Evolutionary conservation across 2,888 invertebrate species (phyloP).

Genomic region (Taenaris catops): DNA sequence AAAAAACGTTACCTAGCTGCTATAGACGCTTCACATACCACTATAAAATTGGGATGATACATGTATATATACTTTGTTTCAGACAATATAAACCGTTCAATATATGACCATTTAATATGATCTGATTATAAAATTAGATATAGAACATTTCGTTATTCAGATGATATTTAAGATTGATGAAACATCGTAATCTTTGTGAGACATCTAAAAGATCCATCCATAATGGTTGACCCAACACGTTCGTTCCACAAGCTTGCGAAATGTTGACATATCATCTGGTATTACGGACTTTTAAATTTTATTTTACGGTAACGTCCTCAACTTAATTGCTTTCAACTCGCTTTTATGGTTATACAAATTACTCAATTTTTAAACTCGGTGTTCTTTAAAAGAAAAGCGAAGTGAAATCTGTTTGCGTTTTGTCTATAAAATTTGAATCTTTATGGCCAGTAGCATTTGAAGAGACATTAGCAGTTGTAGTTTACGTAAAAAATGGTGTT

Average conservation of each 20-base stretch:
- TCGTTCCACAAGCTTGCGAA: conserved; percentile 34
- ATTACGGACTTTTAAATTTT: conserved; percentile 5
- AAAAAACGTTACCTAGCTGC: no score
- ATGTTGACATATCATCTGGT: conserved; percentile 22
- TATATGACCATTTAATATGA: no score
- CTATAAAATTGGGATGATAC: no score
- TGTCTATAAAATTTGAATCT: conserved; percentile 14
- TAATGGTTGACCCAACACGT: conserved; percentile 35
- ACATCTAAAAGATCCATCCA: conserved; percentile 36
- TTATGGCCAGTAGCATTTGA: conserved; percentile 11
- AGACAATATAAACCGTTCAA: no score
- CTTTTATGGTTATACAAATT: conserved; percentile 4
- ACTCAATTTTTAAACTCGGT: neutral
- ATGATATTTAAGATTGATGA: conserved; percentile 40
- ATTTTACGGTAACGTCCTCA: conserved; percentile 8
- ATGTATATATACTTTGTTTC: no score
- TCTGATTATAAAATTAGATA: no score
- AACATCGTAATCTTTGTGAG: conserved; percentile 39
- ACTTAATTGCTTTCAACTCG: conserved; percentile 2
- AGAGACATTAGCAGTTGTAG: conserved; percentile 7
- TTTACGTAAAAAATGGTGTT: conserved; percentile 16
- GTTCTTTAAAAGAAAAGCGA: neutral
- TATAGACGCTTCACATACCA: no score
- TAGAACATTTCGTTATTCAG: conserved; percentile 25
- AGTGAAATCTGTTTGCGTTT: conserved; percentile 10